Evolutionary conservation across 1,140 invertebrate species (phyloP), one percentile per base, ranked within the genome.

Genomic region (Zaprionus taronus): DNA sequence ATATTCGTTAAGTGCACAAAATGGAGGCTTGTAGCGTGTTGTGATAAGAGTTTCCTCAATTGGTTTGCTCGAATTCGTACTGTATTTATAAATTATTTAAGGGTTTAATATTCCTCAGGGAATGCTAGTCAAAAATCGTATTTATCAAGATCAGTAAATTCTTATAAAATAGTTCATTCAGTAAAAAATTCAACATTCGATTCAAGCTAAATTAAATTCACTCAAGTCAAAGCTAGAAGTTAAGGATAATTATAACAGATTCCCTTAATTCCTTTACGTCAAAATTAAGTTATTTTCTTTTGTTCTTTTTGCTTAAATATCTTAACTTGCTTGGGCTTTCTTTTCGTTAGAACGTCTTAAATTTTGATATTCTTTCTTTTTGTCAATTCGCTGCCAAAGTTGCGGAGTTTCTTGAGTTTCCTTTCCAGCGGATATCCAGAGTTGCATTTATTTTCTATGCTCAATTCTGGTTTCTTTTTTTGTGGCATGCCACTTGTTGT

Each of bases 401-500:
- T 44, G 36, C 65, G 24, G 36, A 57, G 69, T 49, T 61, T 38
- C 44, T 61, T 67, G 41, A 34, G 31, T 34, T 34, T 4, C 31
- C 31, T 34, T 17, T 44, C 5, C 41, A 36, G n/a, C 62, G 51
- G 47, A 73, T 77, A 31, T 66, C 60, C 60, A 57, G 20, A 28
- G 34, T 72, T 58, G 66, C 47, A 17, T 47, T 62, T 53, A 12
- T 56, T 31, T 58, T 63, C 38, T 22, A n/a, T 44, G 17, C 41
- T 47, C 9, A n/a, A 17, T 47, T 47, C 7, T 47, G 5, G 41
- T 68, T 22, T 28, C 9, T 61, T 64, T 65, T 62, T 28, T 36
- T 66, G 55, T 76, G 38, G 58, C 71, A 67, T 67, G 69, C 69
- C 74, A 77, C 69, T 77, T 77, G 75, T 77, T 73, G 75, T 67